Evolutionary conservation across 35 echinoderm and acorn worm genomes (phyloP), one percentile per base, ranked within the genome.

Genomic region (Anneissia japonica): DNA sequence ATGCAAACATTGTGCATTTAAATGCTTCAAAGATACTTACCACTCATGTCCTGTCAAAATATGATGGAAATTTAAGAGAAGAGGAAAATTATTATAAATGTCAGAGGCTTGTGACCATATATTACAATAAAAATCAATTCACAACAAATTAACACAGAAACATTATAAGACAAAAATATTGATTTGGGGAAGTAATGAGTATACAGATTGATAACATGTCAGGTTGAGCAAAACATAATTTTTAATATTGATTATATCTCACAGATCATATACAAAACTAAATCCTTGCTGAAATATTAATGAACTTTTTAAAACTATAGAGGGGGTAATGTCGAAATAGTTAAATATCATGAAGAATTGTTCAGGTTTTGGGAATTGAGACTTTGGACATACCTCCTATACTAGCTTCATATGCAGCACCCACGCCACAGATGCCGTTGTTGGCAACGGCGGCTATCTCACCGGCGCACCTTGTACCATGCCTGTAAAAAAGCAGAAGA

Each of bases 391-490:
- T 81, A 97, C 96, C 96, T 91, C 96, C 96, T 32, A 99, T 91
- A 36, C 96, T 77, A 21, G 91, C 91, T 46, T 93, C 83, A 23
- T 91, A 93, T 0, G 96, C 96, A 30, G 89, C 88, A 13, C 96
- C 96, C 16, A 99, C 96, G 38, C 96, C 96, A 84, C 96, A 99
- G 34, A 99, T 83, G n/a, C 89, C 87, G 83, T 99, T 99, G 77
- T 99, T 94, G 74, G 96, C 96, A 3, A 72, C 86, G 6, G 91
- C 92, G 4, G 89, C 96, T 3, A 94, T 89, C 76, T 99, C 96
- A 40, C 96, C 96, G 0, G 91, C 96, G 87, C 96, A 99, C 39
- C 86, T 88, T 35, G 96, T 99, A 30, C 96, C 96, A 46, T 99
- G 96, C 11, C 96, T 99, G 88, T 51, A 79, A 73, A 64, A 76